Evolutionary conservation across 2,113 vertebrate genomes (phyloP).

Genomic region (Vulpes vulpes): DNA sequence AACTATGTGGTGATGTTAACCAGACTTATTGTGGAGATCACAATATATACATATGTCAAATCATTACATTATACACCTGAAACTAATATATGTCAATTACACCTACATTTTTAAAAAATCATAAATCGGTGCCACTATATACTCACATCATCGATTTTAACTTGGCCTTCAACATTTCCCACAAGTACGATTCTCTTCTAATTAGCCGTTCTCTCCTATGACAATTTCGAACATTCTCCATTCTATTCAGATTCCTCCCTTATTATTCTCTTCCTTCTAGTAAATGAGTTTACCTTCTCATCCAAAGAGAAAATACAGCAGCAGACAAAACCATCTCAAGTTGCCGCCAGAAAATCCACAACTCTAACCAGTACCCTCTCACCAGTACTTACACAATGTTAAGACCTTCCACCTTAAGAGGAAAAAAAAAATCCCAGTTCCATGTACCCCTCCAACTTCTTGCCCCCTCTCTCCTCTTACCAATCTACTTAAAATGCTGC

Average conservation of each 20-base stretch:
- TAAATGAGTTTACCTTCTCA: background rate
- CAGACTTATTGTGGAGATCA: background rate
- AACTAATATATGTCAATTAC: background rate
- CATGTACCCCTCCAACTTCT: background rate
- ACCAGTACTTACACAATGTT: background rate
- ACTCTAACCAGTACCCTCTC: background rate
- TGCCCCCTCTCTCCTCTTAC: background rate
- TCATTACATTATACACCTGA: background rate
- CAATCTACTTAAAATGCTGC: background rate
- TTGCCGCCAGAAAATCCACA: background rate
- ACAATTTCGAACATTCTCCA: background rate
- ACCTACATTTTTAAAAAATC: background rate
- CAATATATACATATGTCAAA: background rate
- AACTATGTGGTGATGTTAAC: background rate
- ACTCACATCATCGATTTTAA: background rate
- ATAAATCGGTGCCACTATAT: background rate
- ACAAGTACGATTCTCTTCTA: background rate
- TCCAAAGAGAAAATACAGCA: background rate
- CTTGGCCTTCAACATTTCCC: background rate
- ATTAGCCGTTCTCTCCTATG: background rate
- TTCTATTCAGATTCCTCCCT: conserved; percentile 14
- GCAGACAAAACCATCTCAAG: background rate
- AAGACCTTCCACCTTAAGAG: background rate
- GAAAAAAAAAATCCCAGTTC: background rate
- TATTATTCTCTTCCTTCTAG: background rate